A percentile compares a stretch with the other conserved stretches of the same genome.
Evolutionary conservation across 1,140 invertebrate species (phyloP).

Genomic region (Marisa cornuarietis): DNA sequence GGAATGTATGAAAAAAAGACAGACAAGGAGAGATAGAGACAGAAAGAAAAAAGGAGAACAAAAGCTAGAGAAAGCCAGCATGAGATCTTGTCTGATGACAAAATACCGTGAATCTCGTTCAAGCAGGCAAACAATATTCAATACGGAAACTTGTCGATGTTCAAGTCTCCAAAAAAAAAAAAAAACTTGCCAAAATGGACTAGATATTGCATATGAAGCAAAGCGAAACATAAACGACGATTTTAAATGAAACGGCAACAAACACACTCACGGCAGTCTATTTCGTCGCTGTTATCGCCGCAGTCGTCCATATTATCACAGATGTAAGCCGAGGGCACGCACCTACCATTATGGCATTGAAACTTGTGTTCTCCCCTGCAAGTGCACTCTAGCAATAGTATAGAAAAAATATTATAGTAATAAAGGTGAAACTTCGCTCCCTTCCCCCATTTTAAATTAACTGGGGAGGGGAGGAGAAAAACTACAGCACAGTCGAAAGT

Average conservation of each 20-base stretch:
- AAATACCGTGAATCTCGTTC: neutral
- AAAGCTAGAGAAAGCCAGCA: too few species aligned
- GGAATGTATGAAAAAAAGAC: too few species aligned
- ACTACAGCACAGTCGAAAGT: too few species aligned
- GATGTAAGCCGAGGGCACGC: constrained; percentile 73
- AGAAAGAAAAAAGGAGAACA: neutral
- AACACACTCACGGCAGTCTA: constrained; percentile 18
- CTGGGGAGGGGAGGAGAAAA: too few species aligned
- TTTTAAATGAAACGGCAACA: neutral
- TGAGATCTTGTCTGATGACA: too few species aligned
- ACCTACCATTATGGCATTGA: constrained; percentile 74
- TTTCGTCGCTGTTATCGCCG: constrained; percentile 76
- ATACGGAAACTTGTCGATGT: too few species aligned
- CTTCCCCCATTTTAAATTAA: neutral
- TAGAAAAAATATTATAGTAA: neutral
- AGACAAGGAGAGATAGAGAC: too few species aligned
- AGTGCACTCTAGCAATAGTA: neutral
- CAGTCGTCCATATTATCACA: constrained; percentile 79
- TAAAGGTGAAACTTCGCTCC: neutral
- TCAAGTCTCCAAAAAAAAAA: too few species aligned
- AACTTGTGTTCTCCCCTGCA: constrained; percentile 65
- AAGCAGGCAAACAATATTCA: too few species aligned
- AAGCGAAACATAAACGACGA: neutral
- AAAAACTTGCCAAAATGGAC: too few species aligned
- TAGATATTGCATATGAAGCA: too few species aligned